Conservation (phyloP, 2,797 vertebrate species). For the Cossypha heuglini region DNA sequence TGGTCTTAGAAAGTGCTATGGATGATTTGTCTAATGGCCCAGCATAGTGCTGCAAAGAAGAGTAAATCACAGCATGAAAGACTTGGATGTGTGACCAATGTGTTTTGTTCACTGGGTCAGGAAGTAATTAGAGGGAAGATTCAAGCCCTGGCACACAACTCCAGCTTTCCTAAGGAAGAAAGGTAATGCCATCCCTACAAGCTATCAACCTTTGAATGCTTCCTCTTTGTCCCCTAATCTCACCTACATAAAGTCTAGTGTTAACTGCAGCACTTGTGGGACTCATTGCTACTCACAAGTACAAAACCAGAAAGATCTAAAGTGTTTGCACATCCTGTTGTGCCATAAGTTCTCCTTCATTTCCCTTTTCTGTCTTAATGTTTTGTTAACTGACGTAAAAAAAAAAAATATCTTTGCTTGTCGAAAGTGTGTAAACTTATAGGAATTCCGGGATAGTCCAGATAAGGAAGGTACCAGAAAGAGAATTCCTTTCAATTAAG, state of each 20-base stretch:
- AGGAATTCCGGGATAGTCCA: not conserved
- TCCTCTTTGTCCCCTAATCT: not conserved
- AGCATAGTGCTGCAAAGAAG: not conserved
- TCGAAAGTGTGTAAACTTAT: not conserved
- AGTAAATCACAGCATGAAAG: not conserved
- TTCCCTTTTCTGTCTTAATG: not conserved
- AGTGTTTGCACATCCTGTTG: not conserved
- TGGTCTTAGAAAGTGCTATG: not conserved
- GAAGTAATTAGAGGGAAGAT: conserved; percentile 21
- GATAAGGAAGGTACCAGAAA: not conserved
- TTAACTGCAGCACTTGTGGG: not conserved
- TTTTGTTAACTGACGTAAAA: not conserved
- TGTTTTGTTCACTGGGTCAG: conserved; percentile 38
- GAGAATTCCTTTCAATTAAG: not conserved
- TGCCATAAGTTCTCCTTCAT: not conserved
- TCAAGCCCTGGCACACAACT: not conserved
- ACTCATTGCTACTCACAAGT: not conserved
- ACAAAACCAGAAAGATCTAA: not conserved
- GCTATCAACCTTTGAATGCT: not conserved
- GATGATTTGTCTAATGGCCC: conserved; percentile 44
- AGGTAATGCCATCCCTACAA: not conserved
- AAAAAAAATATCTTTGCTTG: not conserved
- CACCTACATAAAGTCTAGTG: not conserved
- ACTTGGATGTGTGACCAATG: conserved; percentile 31
- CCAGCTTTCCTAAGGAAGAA: not conserved